Conservation (phyloP, 2,113 vertebrate genomes). For the Bombycilla garrulus region DNA sequence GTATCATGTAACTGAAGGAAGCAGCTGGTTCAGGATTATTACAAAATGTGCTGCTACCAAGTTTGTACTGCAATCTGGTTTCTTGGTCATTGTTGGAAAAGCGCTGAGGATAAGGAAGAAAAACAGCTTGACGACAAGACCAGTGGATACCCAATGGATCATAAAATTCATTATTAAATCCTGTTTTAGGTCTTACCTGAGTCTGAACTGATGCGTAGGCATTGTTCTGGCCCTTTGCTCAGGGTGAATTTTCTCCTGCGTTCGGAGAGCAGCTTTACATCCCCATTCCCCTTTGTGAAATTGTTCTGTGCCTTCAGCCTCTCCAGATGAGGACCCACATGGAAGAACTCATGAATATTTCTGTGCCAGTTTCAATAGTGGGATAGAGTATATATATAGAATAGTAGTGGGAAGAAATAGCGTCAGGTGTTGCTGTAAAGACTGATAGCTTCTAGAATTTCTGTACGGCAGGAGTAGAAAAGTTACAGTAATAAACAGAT, state of each 20-base stretch:
- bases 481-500: not conserved
- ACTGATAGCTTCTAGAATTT: not conserved
- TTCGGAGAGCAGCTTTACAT: not conserved
- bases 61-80: not conserved
- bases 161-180: not conserved
- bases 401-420: not conserved
- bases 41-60: not conserved
- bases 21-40: not conserved
- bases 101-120: not conserved
- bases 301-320: not conserved
- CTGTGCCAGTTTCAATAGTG: not conserved
- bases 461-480: not conserved
- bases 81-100: not conserved
- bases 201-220: not conserved
- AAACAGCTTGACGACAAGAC: not conserved
- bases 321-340: not conserved
- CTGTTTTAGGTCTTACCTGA: not conserved
- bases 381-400: not conserved
- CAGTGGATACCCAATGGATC: not conserved
- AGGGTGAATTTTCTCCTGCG: not conserved
- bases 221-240: not conserved
- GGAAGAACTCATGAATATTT: slow-evolving; percentile 1
- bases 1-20: not conserved
- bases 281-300: not conserved
- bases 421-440: not conserved